phyloP scores from a whole-genome alignment of 2,888 invertebrate genomes.

The Andrena dorsata region DNA sequence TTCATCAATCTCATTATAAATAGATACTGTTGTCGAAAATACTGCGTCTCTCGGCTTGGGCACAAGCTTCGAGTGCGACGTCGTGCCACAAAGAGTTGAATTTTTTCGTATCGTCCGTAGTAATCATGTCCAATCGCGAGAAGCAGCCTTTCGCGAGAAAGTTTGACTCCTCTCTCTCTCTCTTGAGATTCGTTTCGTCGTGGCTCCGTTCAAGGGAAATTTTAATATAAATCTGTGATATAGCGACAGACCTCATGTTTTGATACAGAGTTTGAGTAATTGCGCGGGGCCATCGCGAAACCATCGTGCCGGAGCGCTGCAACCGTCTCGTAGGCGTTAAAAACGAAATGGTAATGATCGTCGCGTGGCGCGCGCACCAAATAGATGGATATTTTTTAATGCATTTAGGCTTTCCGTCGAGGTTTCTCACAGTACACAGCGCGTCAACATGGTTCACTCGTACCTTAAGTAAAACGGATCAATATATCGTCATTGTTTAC shows the following conservation, averaged over 20 bases:
- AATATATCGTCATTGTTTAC: conserved; percentile 82
- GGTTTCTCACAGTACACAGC: conserved; percentile 58
- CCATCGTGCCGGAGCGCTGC: conserved; percentile 33
- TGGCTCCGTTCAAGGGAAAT: conserved; percentile 72
- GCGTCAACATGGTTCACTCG: conserved; percentile 70
- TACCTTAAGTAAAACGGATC: conserved; percentile 70
- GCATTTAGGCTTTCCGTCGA: conserved; percentile 66
- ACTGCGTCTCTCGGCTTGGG: conserved; percentile 57
- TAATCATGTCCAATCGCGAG: conserved; percentile 3
- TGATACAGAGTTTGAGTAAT: conserved; percentile 69
- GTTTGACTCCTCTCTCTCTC: conserved; percentile 9
- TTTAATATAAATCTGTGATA: conserved; percentile 83
- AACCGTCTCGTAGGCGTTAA: conserved; percentile 48
- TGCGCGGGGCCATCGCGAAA: conserved; percentile 62
- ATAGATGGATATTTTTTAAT: conserved; percentile 69
- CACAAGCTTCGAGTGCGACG: conserved; percentile 38
- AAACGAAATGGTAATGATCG: conserved; percentile 51
- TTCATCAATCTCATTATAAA: not conserved
- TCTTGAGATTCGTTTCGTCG: conserved; percentile 62
- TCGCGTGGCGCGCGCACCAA: conserved; percentile 70
- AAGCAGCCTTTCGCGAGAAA: conserved; percentile 2
- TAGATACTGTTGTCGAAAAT: not conserved
- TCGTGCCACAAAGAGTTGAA: conserved; percentile 8
- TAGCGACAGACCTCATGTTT: conserved; percentile 80
- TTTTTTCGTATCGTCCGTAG: conserved; percentile 15